Base-by-base conservation (phyloP, 1,140 invertebrate genomes). In the Penaeus japonicus region DNA sequence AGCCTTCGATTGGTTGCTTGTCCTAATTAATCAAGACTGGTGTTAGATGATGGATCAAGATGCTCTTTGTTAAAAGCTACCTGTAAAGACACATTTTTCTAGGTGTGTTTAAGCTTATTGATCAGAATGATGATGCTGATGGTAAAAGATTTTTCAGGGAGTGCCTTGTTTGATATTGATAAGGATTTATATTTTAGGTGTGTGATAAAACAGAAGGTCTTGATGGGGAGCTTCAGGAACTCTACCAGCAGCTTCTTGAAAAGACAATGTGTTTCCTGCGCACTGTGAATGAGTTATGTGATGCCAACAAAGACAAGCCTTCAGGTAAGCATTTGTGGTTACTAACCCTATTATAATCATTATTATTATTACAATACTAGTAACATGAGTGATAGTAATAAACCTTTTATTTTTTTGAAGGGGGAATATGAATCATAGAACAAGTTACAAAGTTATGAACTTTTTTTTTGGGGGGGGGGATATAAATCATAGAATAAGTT, bases 231-330 rank as follows among this genome's bases (percentile, higher is more conserved):
- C 93, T 96, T 91, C 95, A 95, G 91, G 85, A 92, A 0, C 91
- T 94, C 27, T 97, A 95, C 91, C 95, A 96, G 92, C 91, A 94
- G 57, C 92, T 96, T 1, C 95, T 97, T 47, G 93, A 96, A 1
- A 94, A 94, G 79, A 93, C 95, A 1, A 92, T 97, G 2, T 93
- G 94, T 0, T 95, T 95, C 85, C 95, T 97, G 53, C 94, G 96
- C 90, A 93, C 91, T 53, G 94, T 95, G 10, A 94, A 94, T 0
- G 94, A 94, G 91, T 93, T 94, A 77, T 93, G 93, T 2, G 93
- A 96, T 90, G 84, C 92, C 39, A 90, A 93, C 91, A 87, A 92
- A 79, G 92, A 93, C 90, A 94, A 94, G 85, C 93, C 94, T 57
- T 93, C 94, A 84, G 93, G 93, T 0, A 30, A 62, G 30, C 20